phyloP scores from a whole-genome alignment of 2,888 invertebrate species.

The Folsomia manolachei region DNA sequence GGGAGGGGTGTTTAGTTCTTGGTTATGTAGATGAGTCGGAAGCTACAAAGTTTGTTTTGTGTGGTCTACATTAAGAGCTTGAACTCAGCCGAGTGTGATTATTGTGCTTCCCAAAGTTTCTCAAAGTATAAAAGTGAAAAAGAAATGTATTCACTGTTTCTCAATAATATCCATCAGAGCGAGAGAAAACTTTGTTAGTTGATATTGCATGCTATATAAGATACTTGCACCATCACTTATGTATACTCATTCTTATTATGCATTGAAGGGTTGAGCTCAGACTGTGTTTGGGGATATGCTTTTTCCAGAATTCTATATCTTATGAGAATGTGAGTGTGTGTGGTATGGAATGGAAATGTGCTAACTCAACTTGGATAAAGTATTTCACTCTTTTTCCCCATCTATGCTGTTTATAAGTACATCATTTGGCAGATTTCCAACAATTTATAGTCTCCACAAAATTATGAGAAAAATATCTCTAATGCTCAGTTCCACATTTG shows the following conservation, averaged over 20 bases:
- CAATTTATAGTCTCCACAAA: slow-evolving; percentile 12
- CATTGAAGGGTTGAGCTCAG: background rate
- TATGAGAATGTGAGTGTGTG: background rate
- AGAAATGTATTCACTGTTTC: background rate
- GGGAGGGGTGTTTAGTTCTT: background rate
- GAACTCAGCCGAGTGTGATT: background rate
- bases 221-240: background rate
- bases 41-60: too few relatives aligned
- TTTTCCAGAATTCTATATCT: background rate
- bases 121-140: background rate
- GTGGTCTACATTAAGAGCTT: too few relatives aligned
- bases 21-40: background rate
- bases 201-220: background rate
- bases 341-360: background rate
- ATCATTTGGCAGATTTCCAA: slow-evolving; percentile 18
- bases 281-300: background rate
- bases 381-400: slow-evolving; percentile 10
- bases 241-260: background rate
- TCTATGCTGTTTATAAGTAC: slow-evolving; percentile 6
- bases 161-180: background rate
- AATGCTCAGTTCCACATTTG: slow-evolving; percentile 12
- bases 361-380: slow-evolving; percentile 11
- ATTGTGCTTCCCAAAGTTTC: background rate
- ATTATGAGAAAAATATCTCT: slow-evolving; percentile 15
- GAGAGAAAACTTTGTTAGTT: slow-evolving; percentile 8